Evolutionary conservation across 2,113 vertebrate genomes (phyloP).

Genomic region (Grus americana): DNA sequence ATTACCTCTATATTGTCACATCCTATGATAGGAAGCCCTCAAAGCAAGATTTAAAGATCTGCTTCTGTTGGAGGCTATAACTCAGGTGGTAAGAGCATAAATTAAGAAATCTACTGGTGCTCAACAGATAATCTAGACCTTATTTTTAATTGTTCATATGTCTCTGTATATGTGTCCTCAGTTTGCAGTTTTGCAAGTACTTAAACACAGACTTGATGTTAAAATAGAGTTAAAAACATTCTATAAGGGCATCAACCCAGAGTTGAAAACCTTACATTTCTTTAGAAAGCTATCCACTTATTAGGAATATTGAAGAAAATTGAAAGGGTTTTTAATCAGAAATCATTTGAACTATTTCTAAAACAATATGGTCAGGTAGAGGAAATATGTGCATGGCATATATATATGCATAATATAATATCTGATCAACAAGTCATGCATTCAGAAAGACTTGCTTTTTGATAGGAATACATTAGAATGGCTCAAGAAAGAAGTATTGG

Average conservation of each 20-base stretch:
- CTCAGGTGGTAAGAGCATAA: neutral
- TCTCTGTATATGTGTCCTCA: neutral
- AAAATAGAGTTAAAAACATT: neutral
- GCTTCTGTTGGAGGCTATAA: neutral
- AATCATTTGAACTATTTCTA: too few relatives aligned
- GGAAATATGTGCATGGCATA: too few relatives aligned
- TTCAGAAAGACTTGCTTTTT: too few relatives aligned
- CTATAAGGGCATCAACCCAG: rapidly evolving
- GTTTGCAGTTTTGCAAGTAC: neutral
- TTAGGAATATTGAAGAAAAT: neutral
- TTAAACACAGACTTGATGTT: neutral
- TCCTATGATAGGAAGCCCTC: neutral
- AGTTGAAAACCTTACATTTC: neutral
- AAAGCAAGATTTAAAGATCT: neutral
- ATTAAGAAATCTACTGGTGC: neutral
- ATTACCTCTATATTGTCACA: neutral
- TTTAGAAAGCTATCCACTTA: neutral
- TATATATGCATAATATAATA: too few relatives aligned
- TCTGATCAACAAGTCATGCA: too few relatives aligned
- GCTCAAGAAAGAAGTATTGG: too few relatives aligned
- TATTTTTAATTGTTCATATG: neutral
- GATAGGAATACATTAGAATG: too few relatives aligned
- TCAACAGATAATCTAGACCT: neutral
- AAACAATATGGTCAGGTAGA: too few relatives aligned
- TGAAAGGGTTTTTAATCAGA: too few relatives aligned